Conservation (phyloP, 2,113 vertebrate genomes). For the Petroica traversi region DNA sequence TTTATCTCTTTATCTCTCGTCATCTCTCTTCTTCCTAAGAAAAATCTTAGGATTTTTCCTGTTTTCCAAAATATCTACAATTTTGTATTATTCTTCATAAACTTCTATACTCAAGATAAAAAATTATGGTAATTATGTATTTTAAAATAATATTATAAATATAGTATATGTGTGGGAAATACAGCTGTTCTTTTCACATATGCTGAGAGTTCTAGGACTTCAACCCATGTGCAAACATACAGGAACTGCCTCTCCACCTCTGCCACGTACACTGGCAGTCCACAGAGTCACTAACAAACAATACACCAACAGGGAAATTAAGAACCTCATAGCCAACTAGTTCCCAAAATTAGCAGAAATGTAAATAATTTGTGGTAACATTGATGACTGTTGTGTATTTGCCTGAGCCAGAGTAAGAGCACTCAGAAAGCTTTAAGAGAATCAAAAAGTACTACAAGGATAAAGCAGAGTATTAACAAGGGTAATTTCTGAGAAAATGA, state of each 20-base stretch:
- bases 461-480: background rate
- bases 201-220: background rate
- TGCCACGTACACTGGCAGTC: background rate
- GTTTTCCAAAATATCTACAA: background rate
- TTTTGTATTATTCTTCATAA: background rate
- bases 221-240: rapidly evolving
- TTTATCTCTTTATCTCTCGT: background rate
- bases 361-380: background rate
- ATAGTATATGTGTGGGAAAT: background rate
- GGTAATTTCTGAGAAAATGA: constrained; percentile 8
- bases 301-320: background rate
- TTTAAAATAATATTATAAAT: background rate
- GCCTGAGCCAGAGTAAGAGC: background rate
- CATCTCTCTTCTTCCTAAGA: no score
- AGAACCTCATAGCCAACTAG: background rate
- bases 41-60: background rate
- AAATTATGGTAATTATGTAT: rapidly evolving
- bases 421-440: background rate
- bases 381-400: background rate
- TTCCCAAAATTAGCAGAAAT: background rate
- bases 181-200: background rate
- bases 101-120: background rate
- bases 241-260: background rate
- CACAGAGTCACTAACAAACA: background rate
- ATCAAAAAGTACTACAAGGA: background rate